Conservation (phyloP, 92 coral and sea anemone genomes). For the Siderastrea siderea region DNA sequence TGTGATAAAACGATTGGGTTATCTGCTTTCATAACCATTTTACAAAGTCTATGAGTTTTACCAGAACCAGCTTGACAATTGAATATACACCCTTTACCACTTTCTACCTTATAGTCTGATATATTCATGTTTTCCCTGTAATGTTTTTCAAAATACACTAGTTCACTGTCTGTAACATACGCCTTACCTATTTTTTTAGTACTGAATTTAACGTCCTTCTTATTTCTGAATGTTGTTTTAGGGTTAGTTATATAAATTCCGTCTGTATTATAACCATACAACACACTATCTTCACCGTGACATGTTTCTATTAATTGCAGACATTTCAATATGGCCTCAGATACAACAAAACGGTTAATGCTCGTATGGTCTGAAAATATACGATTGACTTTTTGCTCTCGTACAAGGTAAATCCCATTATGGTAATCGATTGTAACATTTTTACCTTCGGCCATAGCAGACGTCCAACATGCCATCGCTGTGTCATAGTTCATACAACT, state of each 20-base stretch:
- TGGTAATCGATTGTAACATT: too few relatives aligned
- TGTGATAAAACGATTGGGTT: conserved; percentile 24
- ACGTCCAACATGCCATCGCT: too few relatives aligned
- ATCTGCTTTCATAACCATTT: background rate
- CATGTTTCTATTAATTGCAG: conserved; percentile 37
- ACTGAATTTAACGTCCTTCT: conserved; percentile 31
- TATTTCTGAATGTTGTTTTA: conserved; percentile 27
- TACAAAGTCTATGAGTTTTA: conserved; percentile 29
- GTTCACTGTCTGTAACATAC: conserved; percentile 16
- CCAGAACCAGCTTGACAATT: conserved; percentile 56
- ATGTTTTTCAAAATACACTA: conserved; percentile 68
- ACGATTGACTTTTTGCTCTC: too few relatives aligned
- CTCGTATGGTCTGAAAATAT: conserved; percentile 38
- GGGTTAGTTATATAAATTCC: conserved; percentile 50
- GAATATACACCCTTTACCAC: conserved; percentile 29
- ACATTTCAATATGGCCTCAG: conserved; percentile 7
- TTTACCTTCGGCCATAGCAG: too few relatives aligned
- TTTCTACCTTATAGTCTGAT: background rate
- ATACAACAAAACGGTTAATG: conserved; percentile 40
- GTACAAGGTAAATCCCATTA: too few relatives aligned
- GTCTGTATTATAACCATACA: conserved; percentile 59
- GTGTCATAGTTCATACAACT: too few relatives aligned
- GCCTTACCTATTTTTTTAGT: conserved; percentile 55
- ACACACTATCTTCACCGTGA: conserved; percentile 24
- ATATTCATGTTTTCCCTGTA: conserved; percentile 47